Conservation (phyloP, 2,797 vertebrate genomes). For the Emys orbicularis region DNA sequence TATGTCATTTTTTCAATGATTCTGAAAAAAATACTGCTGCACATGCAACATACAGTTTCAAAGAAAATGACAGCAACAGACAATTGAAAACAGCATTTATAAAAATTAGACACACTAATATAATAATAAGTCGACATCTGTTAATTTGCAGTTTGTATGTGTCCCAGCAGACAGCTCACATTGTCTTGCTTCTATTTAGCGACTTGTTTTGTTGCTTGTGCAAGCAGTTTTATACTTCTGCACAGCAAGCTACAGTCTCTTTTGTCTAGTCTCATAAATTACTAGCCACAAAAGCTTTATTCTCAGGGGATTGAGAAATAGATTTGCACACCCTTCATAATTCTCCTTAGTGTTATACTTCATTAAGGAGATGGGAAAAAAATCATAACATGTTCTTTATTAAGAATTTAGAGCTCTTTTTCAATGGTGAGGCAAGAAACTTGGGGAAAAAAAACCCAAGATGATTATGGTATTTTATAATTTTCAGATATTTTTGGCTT, state of each 20-base stretch:
- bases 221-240: neutral
- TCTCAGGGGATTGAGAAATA: neutral
- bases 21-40: slow-evolving; percentile 45
- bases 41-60: slow-evolving; percentile 35
- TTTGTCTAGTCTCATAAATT: neutral
- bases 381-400: neutral
- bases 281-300: neutral
- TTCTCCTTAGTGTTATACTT: neutral
- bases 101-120: slow-evolving; percentile 54
- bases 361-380: slow-evolving; percentile 40
- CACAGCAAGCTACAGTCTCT: slow-evolving; percentile 5
- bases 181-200: slow-evolving; percentile 33
- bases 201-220: slow-evolving; percentile 12
- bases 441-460: neutral
- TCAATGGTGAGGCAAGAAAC: neutral
- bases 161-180: slow-evolving; percentile 24
- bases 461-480: neutral
- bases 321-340: neutral
- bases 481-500: neutral
- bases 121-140: neutral
- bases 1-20: slow-evolving; percentile 18
- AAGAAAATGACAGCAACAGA: slow-evolving; percentile 35
- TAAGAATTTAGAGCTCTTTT: neutral
- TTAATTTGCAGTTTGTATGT: slow-evolving; percentile 38
- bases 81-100: slow-evolving; percentile 48